Conservation (phyloP, 1,140 invertebrate species). For the Sesamia nonagrioides region DNA sequence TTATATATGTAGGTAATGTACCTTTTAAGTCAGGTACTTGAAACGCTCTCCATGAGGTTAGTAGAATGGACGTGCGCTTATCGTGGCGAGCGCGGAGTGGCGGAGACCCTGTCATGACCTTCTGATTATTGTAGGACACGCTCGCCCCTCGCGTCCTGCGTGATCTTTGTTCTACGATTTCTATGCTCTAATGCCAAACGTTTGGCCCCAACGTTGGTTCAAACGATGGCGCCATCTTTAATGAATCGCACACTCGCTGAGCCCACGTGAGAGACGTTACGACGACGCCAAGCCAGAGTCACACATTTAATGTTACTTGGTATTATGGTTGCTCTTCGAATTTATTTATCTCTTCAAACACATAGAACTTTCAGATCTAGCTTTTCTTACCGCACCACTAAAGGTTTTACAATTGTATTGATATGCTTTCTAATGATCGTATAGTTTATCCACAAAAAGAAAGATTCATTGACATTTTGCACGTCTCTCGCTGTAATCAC, state of each 20-base stretch:
- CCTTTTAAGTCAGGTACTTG: conserved; percentile 35
- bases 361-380: too few species aligned
- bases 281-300: background rate
- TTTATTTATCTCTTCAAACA: background rate
- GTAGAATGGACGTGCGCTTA: conserved; percentile 48
- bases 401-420: too few species aligned
- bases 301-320: background rate
- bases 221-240: conserved; percentile 28
- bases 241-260: conserved; percentile 39
- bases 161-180: conserved; percentile 46
- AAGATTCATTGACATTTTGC: too few species aligned
- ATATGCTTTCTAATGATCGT: too few species aligned
- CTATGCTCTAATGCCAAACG: conserved; percentile 30
- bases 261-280: conserved; percentile 32
- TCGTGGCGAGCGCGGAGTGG: conserved; percentile 44
- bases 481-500: background rate
- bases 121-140: conserved; percentile 68
- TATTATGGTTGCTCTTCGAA: background rate
- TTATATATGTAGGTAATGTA: background rate
- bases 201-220: conserved; percentile 9
- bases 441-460: too few species aligned
- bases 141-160: conserved; percentile 62
- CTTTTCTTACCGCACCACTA: too few species aligned
- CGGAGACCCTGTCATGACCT: conserved; percentile 56
- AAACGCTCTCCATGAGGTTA: conserved; percentile 34